Percentiles rank a stretch among this genome's conserved stretches.
Evolutionary conservation across 2,113 vertebrate species (phyloP).

Genomic region (Chloropsis hardwickii): DNA sequence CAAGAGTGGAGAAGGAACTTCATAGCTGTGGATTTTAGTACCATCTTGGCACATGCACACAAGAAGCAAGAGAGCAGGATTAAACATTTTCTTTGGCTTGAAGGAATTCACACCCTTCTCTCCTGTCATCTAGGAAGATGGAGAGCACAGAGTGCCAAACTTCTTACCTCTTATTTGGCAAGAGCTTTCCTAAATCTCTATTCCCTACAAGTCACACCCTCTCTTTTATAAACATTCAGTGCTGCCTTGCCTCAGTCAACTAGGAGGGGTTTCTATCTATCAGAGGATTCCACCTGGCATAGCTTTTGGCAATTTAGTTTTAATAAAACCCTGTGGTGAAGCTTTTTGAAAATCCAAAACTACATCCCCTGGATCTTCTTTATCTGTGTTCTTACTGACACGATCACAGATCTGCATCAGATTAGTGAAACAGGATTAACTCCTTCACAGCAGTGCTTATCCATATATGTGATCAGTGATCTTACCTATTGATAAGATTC

Average conservation of each 20-base stretch:
- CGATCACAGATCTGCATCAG: not conserved
- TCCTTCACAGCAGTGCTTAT: not conserved
- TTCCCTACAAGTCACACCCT: not conserved
- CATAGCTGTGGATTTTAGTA: not conserved
- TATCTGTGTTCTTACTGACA: not conserved
- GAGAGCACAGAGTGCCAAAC: not conserved
- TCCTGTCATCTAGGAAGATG: not conserved
- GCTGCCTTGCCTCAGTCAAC: not conserved
- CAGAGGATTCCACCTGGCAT: not conserved
- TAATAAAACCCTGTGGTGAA: not conserved
- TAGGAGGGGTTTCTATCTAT: not conserved
- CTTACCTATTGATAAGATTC: not conserved
- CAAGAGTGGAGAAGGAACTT: not conserved
- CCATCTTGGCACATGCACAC: rapidly evolving
- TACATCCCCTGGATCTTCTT: not conserved
- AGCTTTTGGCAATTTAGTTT: not conserved
- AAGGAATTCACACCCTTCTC: not conserved
- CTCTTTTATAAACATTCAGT: not conserved
- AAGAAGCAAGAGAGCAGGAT: not conserved
- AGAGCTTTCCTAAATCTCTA: not conserved
- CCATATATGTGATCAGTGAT: not conserved
- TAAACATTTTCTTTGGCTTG: not conserved
- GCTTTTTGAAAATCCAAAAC: not conserved
- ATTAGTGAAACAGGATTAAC: not conserved
- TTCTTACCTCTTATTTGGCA: not conserved